A percentile compares a stretch with the other conserved stretches of the same genome.
Conservation (phyloP, 2,113 vertebrate genomes). For the Zosterops lateralis region DNA sequence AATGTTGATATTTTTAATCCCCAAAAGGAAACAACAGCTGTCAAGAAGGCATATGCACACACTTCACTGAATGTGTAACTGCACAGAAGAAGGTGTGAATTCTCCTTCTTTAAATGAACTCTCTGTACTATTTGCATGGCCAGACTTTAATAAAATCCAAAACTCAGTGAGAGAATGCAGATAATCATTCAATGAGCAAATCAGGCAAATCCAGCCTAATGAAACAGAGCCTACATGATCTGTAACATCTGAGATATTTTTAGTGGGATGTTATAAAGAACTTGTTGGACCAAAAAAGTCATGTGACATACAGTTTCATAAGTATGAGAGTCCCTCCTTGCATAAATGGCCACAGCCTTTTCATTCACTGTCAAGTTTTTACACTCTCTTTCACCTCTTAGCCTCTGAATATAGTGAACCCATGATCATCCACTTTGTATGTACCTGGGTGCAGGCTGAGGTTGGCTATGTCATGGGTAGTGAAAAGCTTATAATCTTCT, state of each 20-base stretch:
- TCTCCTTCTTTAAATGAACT: background rate
- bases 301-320: background rate
- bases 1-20: constrained; percentile 52
- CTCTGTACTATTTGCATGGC: background rate
- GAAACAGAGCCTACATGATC: background rate
- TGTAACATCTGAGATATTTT: background rate
- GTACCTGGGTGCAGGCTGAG: background rate
- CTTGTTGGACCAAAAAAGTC: background rate
- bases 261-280: background rate
- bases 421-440: background rate
- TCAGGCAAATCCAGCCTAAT: background rate
- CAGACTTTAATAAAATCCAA: background rate
- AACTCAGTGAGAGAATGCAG: background rate
- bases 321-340: background rate
- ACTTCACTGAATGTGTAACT: constrained; percentile 35
- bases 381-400: background rate
- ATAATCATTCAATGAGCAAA: background rate
- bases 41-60: constrained; percentile 35
- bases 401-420: background rate
- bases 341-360: background rate
- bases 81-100: background rate
- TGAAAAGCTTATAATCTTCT: background rate
- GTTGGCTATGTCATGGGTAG: background rate
- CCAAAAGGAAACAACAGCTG: constrained; percentile 31
- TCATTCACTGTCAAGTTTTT: background rate